Base-by-base conservation (phyloP, 30 jellyfish, hydroid and myxozoan species). In the Aurelia coerulea region DNA sequence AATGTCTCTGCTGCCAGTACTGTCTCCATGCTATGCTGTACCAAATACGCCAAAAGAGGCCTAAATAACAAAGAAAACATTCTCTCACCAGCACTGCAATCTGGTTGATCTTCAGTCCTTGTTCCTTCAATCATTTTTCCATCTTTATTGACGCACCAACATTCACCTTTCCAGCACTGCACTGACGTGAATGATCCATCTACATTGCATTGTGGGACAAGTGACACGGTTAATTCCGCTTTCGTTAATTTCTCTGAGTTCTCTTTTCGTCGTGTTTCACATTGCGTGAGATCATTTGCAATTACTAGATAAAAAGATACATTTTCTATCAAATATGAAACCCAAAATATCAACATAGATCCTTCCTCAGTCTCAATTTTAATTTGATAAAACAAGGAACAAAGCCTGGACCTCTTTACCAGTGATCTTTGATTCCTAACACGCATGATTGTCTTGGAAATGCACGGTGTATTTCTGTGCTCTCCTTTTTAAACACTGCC, bases 91-190 rank as follows among this genome's bases (percentile, higher is more conserved):
- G 4, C 34, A 6, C 46, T 49, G 58, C 95, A 86, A 65, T 64
- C 19, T 42, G 81, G 88, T 52, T 37, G 70, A 10, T 53, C 64
- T 1, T 29, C 46, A 8, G 95, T 41, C 68, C 39, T 75, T 23
- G 98, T 92, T 31, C 96, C 98, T 18, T 54, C 54, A 39, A 92
- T 75, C 68, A 35, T 73, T 35, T 67, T 76, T 1, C 98, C 98
- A 31, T 59, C 62, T 2, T 75, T 68, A 68, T 88, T 73, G n/a
- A 88, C 97, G 78, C 98, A 93, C 97, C 97, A 88, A 58, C 97
- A 93, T 14, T 66, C 69, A 5, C 92, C 96, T 11, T 59, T 74
- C 82, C 97, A 92, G n/a, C 95, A 93, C 49, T 93, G 98, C 67
- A 73, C 62, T 37, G 50, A 65, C 5, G 72, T 60, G 84, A 78